Base-by-base conservation (phyloP, 2,888 invertebrate species). In the Doris montereyensis region DNA sequence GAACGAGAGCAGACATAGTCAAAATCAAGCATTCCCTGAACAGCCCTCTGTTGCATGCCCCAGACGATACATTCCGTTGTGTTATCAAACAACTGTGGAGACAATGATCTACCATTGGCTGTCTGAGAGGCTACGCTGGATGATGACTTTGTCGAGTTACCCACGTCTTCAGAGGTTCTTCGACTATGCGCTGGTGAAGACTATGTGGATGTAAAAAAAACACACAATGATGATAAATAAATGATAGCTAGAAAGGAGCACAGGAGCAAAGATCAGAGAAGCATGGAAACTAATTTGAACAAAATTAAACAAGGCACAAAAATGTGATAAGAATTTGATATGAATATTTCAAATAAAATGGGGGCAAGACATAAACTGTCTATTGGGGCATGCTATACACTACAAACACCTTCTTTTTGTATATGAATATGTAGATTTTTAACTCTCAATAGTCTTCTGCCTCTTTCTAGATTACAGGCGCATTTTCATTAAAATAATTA, bases 31-130 rank as follows among this genome's bases (percentile, higher is more conserved):
- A 97, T 98, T 83, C 97, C 96, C 93, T 95, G 98, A 8, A 99
- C 97, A 28, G 99, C 99, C 81, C 98, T 93, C 68, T 96, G 96
- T 93, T 99, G 99, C 97, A 99, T 98, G 82, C 99, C 99, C 99
- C 99, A 99, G 26, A 99, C 95, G 88, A 99, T 97, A 10, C 98
- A 95, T 90, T 96, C 96, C 13, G 98, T 98, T 81, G 94, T 93
- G 84, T 94, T 94, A n/a, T 94, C 94, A 93, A 98, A 97, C 82
- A 97, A n/a, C n/a, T n/a, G n/a, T n/a, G n/a, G n/a, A n/a, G n/a
- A n/a, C n/a, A n/a, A n/a, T n/a, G n/a, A n/a, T n/a, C n/a, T n/a
- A n/a, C n/a, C n/a, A n/a, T n/a, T n/a, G n/a, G n/a, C n/a, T n/a
- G n/a, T n/a, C n/a, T n/a, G n/a, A n/a, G n/a, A n/a, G n/a, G 30